These are phyloP conservation scores for Xestia ashworthii DNA, from an alignment of 2,888 invertebrate genomes.

Conservation along the genomic window DNA sequence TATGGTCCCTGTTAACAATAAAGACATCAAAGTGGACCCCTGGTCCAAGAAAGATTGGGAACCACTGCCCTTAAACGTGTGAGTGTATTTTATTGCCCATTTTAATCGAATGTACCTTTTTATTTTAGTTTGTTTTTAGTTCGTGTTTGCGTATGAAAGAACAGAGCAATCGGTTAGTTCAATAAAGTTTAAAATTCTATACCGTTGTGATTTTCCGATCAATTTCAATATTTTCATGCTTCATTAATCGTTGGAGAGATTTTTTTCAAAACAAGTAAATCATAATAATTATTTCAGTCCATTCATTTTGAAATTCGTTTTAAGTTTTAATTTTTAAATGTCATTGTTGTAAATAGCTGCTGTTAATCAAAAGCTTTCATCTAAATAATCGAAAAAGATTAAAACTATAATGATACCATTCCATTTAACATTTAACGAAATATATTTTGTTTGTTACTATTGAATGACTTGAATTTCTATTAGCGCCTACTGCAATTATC, in stretches of 20 bases:
- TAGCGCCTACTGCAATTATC: not conserved
- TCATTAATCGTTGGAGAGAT: not conserved
- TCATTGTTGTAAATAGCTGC: constrained; percentile 2
- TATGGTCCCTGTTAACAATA: too few species aligned
- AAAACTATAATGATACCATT: constrained; percentile 19
- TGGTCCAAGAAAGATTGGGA: too few species aligned
- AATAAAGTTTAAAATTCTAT: not conserved
- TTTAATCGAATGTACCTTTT: constrained; percentile 10
- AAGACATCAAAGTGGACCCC: too few species aligned
- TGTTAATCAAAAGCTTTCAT: constrained; percentile 5
- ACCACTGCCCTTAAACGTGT: not conserved
- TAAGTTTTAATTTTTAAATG: not conserved
- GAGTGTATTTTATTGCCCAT: constrained; percentile 31
- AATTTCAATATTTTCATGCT: not conserved
- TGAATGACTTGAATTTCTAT: constrained; percentile 26
- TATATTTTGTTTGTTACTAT: constrained; percentile 28
- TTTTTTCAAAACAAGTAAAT: not conserved
- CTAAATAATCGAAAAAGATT: constrained; percentile 29
- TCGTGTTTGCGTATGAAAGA: not conserved
- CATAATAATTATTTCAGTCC: not conserved
- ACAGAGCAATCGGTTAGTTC: not conserved
- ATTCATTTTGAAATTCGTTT: not conserved
- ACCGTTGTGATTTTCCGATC: not conserved
- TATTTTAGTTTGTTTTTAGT: constrained; percentile 18
- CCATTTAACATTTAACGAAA: constrained; percentile 11